phyloP scores from a whole-genome alignment of 1,140 invertebrate genomes.

The Protaetia brevitarsis region DNA sequence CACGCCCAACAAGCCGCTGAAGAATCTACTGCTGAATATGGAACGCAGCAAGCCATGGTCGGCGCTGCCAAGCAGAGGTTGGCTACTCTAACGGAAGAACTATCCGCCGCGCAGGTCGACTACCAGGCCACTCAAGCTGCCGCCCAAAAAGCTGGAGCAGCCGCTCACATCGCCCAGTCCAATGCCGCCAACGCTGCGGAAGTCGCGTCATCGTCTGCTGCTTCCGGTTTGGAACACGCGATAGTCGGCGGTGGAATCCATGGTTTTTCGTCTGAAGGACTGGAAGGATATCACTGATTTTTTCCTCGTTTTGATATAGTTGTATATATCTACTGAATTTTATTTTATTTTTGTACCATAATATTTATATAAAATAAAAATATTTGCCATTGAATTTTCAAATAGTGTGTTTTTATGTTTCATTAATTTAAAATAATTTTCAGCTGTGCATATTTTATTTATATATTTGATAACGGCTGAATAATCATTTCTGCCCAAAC shows the following conservation, averaged over 20 bases:
- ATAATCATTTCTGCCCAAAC: no score
- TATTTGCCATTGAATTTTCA: neutral
- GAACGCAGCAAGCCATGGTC: slow-evolving; percentile 16
- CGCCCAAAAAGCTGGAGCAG: slow-evolving; percentile 8
- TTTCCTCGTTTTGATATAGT: neutral
- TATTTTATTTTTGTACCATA: slow-evolving; percentile 7
- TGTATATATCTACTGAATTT: neutral
- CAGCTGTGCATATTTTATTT: no score
- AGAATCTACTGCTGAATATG: slow-evolving; percentile 7
- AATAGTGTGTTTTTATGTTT: neutral
- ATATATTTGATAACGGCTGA: no score
- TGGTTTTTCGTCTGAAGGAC: neutral
- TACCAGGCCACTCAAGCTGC: slow-evolving; percentile 19
- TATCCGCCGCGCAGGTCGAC: slow-evolving; percentile 15
- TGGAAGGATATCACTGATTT: neutral
- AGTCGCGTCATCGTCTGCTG: neutral
- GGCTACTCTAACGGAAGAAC: neutral
- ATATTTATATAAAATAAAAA: slow-evolving; percentile 20
- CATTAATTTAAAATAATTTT: neutral
- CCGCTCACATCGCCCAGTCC: slow-evolving; percentile 13
- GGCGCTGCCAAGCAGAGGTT: slow-evolving; percentile 18
- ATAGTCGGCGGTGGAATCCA: neutral
- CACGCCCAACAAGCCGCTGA: slow-evolving; percentile 16
- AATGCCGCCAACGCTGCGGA: slow-evolving; percentile 14
- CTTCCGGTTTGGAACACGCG: neutral